These are phyloP conservation scores for Garrulus glandarius DNA, from an alignment of 2,797 vertebrate species.

Conservation along the genomic window DNA sequence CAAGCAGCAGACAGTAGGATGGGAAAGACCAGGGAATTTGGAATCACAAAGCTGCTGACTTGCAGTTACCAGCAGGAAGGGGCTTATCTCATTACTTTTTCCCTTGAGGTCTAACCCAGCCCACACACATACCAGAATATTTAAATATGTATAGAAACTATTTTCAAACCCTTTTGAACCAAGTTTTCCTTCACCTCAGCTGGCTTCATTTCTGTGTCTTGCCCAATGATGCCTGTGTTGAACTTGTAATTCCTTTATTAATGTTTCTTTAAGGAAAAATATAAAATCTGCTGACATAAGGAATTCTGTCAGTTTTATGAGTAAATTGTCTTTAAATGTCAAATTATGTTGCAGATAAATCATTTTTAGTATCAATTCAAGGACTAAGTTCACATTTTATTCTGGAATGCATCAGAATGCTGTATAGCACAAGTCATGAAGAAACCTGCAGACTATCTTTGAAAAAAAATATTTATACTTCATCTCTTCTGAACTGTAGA, in stretches of 20 bases:
- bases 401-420: not conserved
- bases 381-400: not conserved
- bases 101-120: not conserved
- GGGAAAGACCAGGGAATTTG: not conserved
- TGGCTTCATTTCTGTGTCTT: not conserved
- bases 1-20: not conserved
- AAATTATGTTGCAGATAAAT: not conserved
- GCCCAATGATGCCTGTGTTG: not conserved
- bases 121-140: not conserved
- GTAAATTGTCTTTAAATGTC: not conserved
- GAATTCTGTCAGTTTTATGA: not conserved
- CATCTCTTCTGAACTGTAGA: not conserved
- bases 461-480: not conserved
- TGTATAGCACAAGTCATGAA: not conserved
- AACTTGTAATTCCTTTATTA: not conserved
- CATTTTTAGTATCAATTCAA: not conserved
- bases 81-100: not conserved
- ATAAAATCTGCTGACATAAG: not conserved
- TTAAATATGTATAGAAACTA: not conserved
- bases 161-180: conserved; percentile 3
- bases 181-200: not conserved
- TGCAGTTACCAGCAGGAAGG: not conserved
- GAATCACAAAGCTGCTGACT: conserved; percentile 10
- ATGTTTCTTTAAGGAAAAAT: not conserved
- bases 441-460: not conserved